phyloP scores from a whole-genome alignment of 2,797 vertebrate species.

The Onychomys arenicola region DNA sequence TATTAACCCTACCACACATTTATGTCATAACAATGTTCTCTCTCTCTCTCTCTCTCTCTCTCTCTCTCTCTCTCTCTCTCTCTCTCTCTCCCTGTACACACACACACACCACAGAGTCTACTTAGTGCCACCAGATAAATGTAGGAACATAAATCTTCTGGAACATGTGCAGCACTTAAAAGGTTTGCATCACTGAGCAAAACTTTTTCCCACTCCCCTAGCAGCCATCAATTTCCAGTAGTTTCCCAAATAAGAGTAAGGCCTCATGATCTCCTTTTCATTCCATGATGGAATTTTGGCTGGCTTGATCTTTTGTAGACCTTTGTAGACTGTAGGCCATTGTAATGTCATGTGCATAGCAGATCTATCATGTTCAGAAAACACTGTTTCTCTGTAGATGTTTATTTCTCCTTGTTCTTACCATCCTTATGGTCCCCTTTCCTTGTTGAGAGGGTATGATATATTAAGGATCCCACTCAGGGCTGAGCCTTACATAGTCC shows the following conservation, averaged over 20 bases:
- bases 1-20: background rate
- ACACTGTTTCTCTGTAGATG: too few species aligned
- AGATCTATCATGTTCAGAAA: background rate
- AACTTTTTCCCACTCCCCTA: too few species aligned
- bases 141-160: background rate
- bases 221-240: background rate
- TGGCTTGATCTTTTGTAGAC: background rate
- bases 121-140: background rate
- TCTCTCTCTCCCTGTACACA: too few species aligned
- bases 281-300: background rate
- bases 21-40: background rate
- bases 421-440: too few species aligned
- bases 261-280: background rate
- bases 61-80: too few species aligned
- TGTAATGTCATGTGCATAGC: background rate
- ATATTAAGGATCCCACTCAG: background rate
- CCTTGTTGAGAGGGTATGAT: accelerated
- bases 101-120: accelerated
- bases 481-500: background rate
- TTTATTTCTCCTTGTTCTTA: background rate
- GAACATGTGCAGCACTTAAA: background rate
- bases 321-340: background rate
- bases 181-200: too few species aligned
- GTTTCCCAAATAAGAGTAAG: background rate
- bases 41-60: too few species aligned